Evolutionary conservation across 2,113 vertebrate species (phyloP).

Genomic region (Eulemur macaco): DNA sequence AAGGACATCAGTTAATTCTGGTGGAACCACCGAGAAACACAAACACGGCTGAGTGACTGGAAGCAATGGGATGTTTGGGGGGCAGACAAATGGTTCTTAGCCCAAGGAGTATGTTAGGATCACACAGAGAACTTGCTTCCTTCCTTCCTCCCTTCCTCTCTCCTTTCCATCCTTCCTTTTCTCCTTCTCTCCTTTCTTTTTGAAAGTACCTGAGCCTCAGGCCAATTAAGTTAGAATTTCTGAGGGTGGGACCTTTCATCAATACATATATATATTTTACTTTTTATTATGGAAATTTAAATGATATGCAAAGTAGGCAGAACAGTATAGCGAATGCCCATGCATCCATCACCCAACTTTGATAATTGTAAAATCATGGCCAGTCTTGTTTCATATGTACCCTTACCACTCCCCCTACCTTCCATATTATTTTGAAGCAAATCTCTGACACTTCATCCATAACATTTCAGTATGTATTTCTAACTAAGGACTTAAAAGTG

Average conservation of each 20-base stretch:
- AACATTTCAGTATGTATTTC: background rate
- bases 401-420: background rate
- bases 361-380: background rate
- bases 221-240: background rate
- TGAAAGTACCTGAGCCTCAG: background rate
- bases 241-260: background rate
- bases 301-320: background rate
- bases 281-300: background rate
- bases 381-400: background rate
- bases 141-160: no score
- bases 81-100: background rate
- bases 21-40: background rate
- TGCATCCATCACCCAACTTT: background rate
- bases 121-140: background rate
- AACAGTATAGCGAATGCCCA: background rate
- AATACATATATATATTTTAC: background rate
- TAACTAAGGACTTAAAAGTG: background rate
- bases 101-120: no score
- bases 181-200: rapidly evolving
- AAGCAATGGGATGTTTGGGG: background rate
- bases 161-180: no score
- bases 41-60: no score
- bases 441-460: background rate
- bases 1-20: background rate
- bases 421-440: background rate